These are phyloP conservation scores for Bombus waltoni DNA, from an alignment of 1,140 invertebrate species.

Conservation along the genomic window DNA sequence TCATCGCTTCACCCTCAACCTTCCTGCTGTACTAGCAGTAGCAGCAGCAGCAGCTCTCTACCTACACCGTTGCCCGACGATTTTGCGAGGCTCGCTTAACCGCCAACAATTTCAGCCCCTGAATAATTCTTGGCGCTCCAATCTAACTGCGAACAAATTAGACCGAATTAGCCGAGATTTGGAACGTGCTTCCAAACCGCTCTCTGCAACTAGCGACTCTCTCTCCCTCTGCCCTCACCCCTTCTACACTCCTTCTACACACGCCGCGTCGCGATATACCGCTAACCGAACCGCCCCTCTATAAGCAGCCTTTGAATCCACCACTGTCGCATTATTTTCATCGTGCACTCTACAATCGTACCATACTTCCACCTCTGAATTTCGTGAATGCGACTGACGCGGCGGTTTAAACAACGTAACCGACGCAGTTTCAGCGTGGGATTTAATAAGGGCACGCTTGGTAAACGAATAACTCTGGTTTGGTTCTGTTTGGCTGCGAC, in stretches of 20 bases:
- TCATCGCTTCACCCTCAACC: constrained; percentile 59
- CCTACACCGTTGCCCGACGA: constrained; percentile 60
- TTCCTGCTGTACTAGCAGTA: constrained; percentile 47
- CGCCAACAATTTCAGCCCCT: constrained; percentile 80
- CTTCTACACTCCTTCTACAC: background rate
- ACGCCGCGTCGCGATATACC: background rate
- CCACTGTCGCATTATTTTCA: constrained; percentile 52
- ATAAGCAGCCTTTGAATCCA: constrained; percentile 50
- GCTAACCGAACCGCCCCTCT: background rate
- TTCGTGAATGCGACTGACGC: constrained; percentile 1
- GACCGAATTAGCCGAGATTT: constrained; percentile 80
- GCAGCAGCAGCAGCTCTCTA: background rate
- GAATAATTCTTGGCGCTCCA: constrained; percentile 81
- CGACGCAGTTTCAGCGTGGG: background rate
- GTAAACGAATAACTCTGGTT: constrained; percentile 26
- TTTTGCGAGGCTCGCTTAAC: constrained; percentile 77
- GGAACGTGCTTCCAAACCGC: constrained; percentile 70
- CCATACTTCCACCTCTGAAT: constrained; percentile 8
- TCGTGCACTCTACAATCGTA: constrained; percentile 3
- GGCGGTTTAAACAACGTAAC: constrained; percentile 32
- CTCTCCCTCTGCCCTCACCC: background rate
- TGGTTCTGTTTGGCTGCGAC: too few species aligned
- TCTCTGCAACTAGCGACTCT: constrained; percentile 45
- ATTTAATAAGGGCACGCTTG: constrained; percentile 31
- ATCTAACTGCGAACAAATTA: constrained; percentile 82